Percentiles rank a stretch among this genome's conserved stretches.
Evolutionary conservation across 2,113 vertebrate genomes (phyloP).

Genomic region (Bagarius yarrelli): DNA sequence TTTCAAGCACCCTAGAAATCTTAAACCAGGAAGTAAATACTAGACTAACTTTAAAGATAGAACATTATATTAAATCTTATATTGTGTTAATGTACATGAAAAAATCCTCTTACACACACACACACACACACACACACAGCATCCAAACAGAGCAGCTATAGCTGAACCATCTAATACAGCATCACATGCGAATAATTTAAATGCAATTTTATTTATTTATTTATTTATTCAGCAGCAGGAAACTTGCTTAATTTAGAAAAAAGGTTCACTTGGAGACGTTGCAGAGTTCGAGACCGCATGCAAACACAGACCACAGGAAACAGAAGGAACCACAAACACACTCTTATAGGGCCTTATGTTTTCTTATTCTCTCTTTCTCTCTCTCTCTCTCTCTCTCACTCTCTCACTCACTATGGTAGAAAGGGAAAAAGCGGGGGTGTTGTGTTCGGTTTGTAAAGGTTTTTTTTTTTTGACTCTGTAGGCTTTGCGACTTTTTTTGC

Average conservation of each 20-base stretch:
- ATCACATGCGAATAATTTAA: background rate
- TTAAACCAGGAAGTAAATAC: slow-evolving; percentile 24
- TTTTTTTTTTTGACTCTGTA: too few species aligned
- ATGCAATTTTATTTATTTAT: background rate
- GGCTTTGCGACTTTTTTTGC: too few species aligned
- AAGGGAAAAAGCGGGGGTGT: too few species aligned
- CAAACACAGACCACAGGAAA: slow-evolving; percentile 52
- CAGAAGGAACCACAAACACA: slow-evolving; percentile 40
- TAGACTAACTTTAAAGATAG: too few species aligned
- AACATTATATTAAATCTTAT: background rate
- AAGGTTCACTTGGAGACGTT: too few species aligned
- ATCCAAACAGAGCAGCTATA: background rate
- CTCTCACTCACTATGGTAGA: too few species aligned
- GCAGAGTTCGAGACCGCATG: slow-evolving; percentile 6
- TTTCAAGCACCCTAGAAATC: background rate
- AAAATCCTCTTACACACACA: background rate
- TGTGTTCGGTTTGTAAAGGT: too few species aligned
- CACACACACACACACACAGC: background rate
- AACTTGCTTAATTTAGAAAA: too few species aligned
- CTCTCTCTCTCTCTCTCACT: slow-evolving; percentile 2
- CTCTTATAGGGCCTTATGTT: slow-evolving; percentile 27
- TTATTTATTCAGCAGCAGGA: too few species aligned
- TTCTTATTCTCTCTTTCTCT: slow-evolving; percentile 10
- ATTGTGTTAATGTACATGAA: background rate
- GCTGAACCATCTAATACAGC: background rate